These are phyloP conservation scores for Tretioscincus oriximinensis DNA, from an alignment of 2,113 vertebrate genomes.

Conservation along the genomic window DNA sequence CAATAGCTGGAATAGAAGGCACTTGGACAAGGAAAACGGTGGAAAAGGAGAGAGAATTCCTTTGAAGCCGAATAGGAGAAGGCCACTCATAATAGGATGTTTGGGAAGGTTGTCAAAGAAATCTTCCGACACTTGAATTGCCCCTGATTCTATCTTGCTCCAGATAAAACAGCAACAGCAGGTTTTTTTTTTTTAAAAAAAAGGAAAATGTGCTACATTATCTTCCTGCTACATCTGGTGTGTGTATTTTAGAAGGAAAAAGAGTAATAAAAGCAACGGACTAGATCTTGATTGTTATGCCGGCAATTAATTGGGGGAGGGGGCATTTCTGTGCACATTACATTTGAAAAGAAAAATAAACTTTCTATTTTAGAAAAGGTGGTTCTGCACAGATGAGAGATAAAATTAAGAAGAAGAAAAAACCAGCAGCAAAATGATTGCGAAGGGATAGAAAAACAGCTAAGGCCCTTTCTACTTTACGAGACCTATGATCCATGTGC, in stretches of 20 bases:
- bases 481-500: no score
- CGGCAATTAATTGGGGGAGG: background rate
- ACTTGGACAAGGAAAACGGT: background rate
- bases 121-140: slow-evolving; percentile 65
- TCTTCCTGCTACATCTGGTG: background rate
- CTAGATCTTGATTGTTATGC: background rate
- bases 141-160: slow-evolving; percentile 60
- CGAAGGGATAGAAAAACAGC: no score
- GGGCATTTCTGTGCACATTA: background rate
- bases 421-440: no score
- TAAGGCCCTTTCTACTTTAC: no score
- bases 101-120: slow-evolving; percentile 65
- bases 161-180: slow-evolving; percentile 59
- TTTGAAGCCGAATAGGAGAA: slow-evolving; percentile 67
- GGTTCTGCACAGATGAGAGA: background rate
- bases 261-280: background rate
- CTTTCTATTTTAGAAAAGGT: background rate
- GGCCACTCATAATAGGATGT: slow-evolving; percentile 59
- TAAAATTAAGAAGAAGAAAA: background rate
- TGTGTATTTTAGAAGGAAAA: background rate
- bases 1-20: slow-evolving; percentile 7
- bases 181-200: background rate
- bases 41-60: background rate
- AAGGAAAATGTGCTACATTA: slow-evolving; percentile 31
- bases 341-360: background rate